Evolutionary conservation across 2,888 invertebrate species (phyloP).

Genomic region (Lypha dubia): DNA sequence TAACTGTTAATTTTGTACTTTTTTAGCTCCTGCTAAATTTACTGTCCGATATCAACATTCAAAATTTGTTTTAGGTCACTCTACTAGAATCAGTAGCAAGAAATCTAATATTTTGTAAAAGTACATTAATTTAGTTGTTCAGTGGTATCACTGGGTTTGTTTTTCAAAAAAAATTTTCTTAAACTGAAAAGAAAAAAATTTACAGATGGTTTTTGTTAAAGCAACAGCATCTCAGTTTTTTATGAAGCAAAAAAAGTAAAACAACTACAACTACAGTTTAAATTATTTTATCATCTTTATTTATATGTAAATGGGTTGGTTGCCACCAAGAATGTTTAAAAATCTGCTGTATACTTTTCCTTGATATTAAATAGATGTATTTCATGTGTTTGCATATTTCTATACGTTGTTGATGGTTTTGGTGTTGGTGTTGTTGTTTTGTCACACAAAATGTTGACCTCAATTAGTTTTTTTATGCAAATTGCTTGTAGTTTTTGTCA

Average conservation of each 20-base stretch:
- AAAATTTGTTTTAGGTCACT: too few relatives aligned
- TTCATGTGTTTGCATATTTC: conserved; percentile 23
- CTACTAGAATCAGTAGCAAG: too few relatives aligned
- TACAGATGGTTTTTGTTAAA: not conserved
- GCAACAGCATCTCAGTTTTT: too few relatives aligned
- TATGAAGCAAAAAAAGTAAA: not conserved
- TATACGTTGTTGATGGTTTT: not conserved
- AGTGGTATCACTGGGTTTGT: too few relatives aligned
- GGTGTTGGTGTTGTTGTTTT: too few relatives aligned
- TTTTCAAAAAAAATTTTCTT: too few relatives aligned
- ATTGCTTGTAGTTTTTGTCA: conserved; percentile 48
- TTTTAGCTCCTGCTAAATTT: too few relatives aligned
- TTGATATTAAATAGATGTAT: conserved; percentile 21
- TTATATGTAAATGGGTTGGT: conserved; percentile 30
- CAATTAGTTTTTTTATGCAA: conserved; percentile 69
- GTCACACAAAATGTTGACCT: conserved; percentile 62
- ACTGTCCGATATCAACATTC: too few relatives aligned
- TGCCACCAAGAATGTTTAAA: conserved; percentile 9
- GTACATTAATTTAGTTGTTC: too few relatives aligned
- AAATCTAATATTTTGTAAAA: too few relatives aligned
- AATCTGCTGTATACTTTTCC: conserved; percentile 1
- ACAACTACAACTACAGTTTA: not conserved
- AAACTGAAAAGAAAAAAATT: too few relatives aligned
- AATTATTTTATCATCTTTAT: conserved; percentile 14
- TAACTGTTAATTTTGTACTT: too few relatives aligned